Evolutionary conservation across 2,113 vertebrate genomes (phyloP).

Genomic region (Nymphicus hollandicus): DNA sequence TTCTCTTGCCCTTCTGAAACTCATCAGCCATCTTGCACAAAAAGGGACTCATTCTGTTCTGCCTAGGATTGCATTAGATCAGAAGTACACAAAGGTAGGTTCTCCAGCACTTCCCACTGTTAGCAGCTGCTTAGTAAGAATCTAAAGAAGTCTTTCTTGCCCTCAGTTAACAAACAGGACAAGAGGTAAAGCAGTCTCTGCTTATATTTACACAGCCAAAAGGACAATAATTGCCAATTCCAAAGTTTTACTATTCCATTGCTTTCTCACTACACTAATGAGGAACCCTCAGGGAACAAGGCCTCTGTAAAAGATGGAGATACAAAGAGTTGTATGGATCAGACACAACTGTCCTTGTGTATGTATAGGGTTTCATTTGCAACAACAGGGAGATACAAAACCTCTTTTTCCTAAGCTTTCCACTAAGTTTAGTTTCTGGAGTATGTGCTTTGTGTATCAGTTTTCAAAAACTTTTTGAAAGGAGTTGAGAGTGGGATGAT

Average conservation of each 20-base stretch:
- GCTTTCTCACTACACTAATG: neutral
- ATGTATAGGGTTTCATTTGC: neutral
- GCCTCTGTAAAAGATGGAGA: neutral
- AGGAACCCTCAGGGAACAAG: neutral
- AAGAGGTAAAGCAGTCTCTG: neutral
- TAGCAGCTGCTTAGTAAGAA: neutral
- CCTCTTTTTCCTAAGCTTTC: neutral
- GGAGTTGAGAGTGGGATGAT: neutral
- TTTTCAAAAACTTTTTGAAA: neutral
- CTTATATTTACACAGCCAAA: neutral
- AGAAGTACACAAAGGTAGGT: neutral
- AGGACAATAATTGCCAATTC: neutral
- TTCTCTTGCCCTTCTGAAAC: neutral
- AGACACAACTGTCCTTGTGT: neutral
- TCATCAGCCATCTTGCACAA: neutral
- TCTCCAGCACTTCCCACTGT: neutral
- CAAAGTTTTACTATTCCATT: accelerated
- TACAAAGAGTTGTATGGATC: neutral
- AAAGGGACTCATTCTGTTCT: neutral
- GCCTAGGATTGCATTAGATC: neutral
- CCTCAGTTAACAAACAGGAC: neutral
- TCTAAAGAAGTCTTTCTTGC: neutral
- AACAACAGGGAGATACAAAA: neutral
- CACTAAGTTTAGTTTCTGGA: neutral
- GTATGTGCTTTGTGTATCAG: neutral